Conservation (phyloP, 2,797 vertebrate genomes). For the Podargus strigoides region DNA sequence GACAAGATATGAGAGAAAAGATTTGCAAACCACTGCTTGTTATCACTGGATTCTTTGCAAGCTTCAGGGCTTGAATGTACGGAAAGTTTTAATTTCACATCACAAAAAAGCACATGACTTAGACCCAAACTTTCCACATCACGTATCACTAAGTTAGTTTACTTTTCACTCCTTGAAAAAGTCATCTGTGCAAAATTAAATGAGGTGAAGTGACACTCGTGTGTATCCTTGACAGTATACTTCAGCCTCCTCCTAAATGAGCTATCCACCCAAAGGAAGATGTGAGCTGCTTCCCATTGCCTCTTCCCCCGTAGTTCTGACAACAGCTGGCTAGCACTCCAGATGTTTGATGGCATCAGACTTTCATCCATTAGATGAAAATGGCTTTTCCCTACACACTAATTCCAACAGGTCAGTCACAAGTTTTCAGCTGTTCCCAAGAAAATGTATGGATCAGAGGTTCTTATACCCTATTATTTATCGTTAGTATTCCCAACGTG, state of each 20-base stretch:
- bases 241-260: neutral
- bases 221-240: neutral
- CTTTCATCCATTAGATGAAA: neutral
- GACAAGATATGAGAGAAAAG: neutral
- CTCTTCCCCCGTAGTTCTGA: neutral
- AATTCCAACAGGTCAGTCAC: neutral
- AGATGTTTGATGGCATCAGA: neutral
- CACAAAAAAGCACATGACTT: neutral
- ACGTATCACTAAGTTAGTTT: neutral
- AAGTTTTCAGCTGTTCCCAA: neutral
- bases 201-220: neutral
- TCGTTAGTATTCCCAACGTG: accelerated
- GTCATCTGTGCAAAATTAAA: neutral
- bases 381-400: neutral
- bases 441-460: neutral
- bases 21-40: neutral
- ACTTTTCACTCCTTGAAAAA: neutral
- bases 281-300: neutral
- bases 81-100: neutral
- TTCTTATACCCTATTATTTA: neutral
- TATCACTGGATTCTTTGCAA: neutral
- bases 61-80: neutral
- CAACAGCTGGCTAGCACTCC: neutral
- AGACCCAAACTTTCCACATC: neutral
- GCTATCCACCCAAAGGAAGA: neutral